Conservation (phyloP, 23 tunicate genomes). For the Ascidia mentula region DNA sequence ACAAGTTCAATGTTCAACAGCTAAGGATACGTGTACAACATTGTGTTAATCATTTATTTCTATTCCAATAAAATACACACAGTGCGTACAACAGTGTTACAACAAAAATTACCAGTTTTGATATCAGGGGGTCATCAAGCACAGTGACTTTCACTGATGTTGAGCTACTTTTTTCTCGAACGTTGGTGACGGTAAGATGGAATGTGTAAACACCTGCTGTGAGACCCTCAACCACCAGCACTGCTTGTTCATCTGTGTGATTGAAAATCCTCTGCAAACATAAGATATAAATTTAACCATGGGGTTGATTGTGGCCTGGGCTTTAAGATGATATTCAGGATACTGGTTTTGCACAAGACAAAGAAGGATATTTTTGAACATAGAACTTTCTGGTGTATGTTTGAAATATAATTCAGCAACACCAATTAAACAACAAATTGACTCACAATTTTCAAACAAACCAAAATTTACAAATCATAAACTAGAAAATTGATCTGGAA, state of each 20-base stretch:
- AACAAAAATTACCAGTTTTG: conserved; percentile 38
- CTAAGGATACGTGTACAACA: too few relatives aligned
- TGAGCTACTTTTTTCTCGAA: conserved; percentile 32
- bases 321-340: too few relatives aligned
- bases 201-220: conserved; percentile 56
- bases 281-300: too few relatives aligned
- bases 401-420: too few relatives aligned
- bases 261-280: conserved; percentile 45
- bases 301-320: too few relatives aligned
- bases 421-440: background rate
- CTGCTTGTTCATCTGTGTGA: conserved; percentile 25
- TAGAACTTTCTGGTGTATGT: too few relatives aligned
- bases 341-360: too few relatives aligned
- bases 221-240: conserved; percentile 37
- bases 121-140: conserved; percentile 25
- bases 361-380: background rate
- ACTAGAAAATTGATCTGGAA: too few relatives aligned
- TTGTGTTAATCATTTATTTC: too few relatives aligned
- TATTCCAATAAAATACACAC: too few relatives aligned
- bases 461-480: background rate
- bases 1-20: too few relatives aligned
- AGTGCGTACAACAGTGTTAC: too few relatives aligned
- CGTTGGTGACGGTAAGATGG: conserved; percentile 65
- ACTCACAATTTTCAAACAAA: background rate
- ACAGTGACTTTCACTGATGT: conserved; percentile 51